These are phyloP conservation scores for Montipora efflorescens DNA, from an alignment of 64 coral and sea anemone genomes.

Conservation along the genomic window DNA sequence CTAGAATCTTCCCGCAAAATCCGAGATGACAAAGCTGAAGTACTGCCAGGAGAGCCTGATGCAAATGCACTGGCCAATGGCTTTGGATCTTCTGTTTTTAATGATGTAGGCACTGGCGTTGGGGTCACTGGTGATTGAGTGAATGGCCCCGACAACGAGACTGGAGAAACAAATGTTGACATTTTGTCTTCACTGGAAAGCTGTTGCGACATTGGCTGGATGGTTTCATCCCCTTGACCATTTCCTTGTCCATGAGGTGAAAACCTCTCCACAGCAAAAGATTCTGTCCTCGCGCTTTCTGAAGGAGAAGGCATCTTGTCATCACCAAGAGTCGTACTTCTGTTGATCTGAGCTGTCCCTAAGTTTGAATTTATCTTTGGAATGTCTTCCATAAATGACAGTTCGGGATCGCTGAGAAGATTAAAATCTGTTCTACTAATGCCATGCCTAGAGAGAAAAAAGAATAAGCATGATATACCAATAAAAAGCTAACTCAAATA, in stretches of 20 bases:
- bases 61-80: neutral
- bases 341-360: constrained; percentile 9
- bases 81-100: neutral
- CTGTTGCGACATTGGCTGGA: neutral
- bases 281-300: constrained; percentile 18
- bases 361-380: constrained; percentile 50
- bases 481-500: neutral
- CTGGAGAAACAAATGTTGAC: neutral
- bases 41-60: neutral
- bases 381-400: constrained; percentile 83
- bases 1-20: neutral
- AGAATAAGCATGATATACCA: neutral
- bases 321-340: constrained; percentile 11
- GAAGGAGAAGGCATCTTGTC: constrained; percentile 15
- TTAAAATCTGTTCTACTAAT: constrained; percentile 91
- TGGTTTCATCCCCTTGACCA: neutral
- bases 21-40: neutral
- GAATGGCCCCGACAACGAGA: neutral
- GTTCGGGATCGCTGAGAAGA: constrained; percentile 79
- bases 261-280: constrained; percentile 23
- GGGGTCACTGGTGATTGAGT: neutral
- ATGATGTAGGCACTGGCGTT: neutral
- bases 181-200: neutral
- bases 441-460: constrained; percentile 71
- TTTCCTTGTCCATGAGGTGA: neutral